These are phyloP conservation scores for Darevskia mixta DNA, from an alignment of 2,797 vertebrate genomes.

Conservation along the genomic window DNA sequence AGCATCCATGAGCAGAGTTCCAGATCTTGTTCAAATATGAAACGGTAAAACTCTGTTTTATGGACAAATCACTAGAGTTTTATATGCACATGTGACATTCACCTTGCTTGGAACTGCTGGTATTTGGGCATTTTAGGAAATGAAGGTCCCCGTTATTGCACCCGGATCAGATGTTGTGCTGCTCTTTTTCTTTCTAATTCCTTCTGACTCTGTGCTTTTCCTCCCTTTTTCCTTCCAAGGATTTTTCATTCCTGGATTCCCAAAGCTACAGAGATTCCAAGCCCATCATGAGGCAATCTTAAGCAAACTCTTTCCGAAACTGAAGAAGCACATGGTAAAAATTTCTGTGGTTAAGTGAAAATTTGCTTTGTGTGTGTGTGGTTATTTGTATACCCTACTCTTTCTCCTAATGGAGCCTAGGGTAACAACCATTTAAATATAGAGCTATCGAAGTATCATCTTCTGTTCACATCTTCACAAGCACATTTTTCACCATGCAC, in stretches of 20 bases:
- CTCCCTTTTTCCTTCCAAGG: slow-evolving; percentile 70
- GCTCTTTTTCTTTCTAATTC: slow-evolving; percentile 18
- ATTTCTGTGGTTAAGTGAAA: slow-evolving; percentile 34
- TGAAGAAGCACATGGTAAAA: slow-evolving; percentile 89
- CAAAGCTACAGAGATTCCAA: slow-evolving; percentile 89
- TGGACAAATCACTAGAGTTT: not conserved
- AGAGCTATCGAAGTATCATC: not conserved
- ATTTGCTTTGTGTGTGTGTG: not conserved
- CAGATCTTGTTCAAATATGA: not conserved
- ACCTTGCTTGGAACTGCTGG: fast-evolving
- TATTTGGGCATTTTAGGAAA: not conserved
- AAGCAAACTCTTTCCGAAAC: slow-evolving; percentile 86
- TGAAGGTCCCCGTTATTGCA: not conserved
- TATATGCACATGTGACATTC: not conserved
- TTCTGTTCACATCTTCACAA: not conserved
- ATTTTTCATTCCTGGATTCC: slow-evolving; percentile 89
- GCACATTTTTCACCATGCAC: fast-evolving
- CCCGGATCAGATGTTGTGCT: not conserved
- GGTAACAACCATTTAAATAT: too few species aligned
- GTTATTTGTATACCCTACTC: not conserved
- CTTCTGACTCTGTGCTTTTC: not conserved
- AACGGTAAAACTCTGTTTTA: not conserved
- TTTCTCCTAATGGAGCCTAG: too few species aligned
- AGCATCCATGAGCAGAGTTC: not conserved
- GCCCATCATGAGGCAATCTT: slow-evolving; percentile 87